phyloP scores from a whole-genome alignment of 2,113 vertebrate species.

The Pygoscelis antarcticus region DNA sequence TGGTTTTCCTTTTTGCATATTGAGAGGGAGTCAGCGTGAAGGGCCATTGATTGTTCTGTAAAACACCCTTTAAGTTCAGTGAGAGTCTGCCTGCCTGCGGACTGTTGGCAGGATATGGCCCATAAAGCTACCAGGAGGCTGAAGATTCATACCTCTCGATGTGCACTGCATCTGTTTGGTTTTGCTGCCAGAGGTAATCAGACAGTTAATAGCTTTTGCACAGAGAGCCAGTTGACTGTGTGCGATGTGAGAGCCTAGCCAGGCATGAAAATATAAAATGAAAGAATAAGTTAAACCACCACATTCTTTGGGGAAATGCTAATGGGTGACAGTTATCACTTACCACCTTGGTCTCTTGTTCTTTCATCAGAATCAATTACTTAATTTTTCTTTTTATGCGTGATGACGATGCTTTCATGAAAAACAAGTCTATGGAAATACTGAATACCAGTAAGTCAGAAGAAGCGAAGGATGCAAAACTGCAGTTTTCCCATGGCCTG shows the following conservation, averaged over 20 bases:
- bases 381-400: neutral
- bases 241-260: neutral
- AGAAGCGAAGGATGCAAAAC: conserved; percentile 31
- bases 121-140: neutral
- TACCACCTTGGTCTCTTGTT: neutral
- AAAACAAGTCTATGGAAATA: neutral
- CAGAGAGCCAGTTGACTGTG: neutral
- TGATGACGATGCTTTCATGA: neutral
- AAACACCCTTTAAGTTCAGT: neutral
- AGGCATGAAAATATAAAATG: neutral
- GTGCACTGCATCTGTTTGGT: neutral
- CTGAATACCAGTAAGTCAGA: neutral
- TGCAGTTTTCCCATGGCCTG: conserved; percentile 68
- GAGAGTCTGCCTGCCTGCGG: neutral
- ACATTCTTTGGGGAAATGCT: neutral
- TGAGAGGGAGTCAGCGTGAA: neutral
- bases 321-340: neutral
- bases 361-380: neutral
- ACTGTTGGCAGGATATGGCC: conserved; percentile 45
- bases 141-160: neutral
- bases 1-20: conserved; percentile 33
- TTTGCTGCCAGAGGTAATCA: neutral
- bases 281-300: neutral
- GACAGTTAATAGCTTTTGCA: neutral
- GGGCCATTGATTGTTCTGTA: conserved; percentile 38